Base-by-base conservation (phyloP, 2,797 vertebrate species). In the Austrolebias charrua region DNA sequence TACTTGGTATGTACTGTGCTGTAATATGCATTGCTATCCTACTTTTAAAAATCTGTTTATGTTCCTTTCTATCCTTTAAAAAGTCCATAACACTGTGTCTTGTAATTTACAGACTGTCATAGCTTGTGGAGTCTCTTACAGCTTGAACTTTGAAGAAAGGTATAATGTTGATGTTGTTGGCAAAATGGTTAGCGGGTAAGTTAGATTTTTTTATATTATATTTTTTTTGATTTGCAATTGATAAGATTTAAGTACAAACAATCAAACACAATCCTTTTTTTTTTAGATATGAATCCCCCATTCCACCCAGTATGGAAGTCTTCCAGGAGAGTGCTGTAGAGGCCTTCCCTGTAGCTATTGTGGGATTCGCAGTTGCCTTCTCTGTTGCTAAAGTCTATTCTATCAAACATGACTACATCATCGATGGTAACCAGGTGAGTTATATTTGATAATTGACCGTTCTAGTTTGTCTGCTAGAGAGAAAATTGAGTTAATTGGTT, bases 341-440 rank as follows among this genome's bases (percentile, higher is more conserved):
- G 0, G 75, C 93, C 24, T 92, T 98, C 56, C 91, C 95, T 43
- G 90, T 96, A 0, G 95, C 93, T 1, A 93, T 98, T 0, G 95
- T 98, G 24, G 96, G 90, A 8, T 98, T 98, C 78, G 92, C 94
- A 3, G 91, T 98, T 8, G 95, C 93, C 33, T 98, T 94, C 82
- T 96, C 97, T 0, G 95, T 98, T 44, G 95, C 95, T 66, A 96
- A 96, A 63, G 94, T 97, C 53, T 98, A 98, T 72, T 90, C 96
- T 16, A 86, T 94, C 67, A 98, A 97, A 79, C 91, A 97, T 0
- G 95, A 96, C 82, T 97, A 98, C 63, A 66, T 84, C 3, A 83
- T 98, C n/a, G 92, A 96, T 24, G 93, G 93, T n/a, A 98, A 96
- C 71, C 96, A 98, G 93, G 96, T 95, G 77, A 86, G 82, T 60